phyloP scores from a whole-genome alignment of 1,140 invertebrate species.

The Dreissena polymorpha region DNA sequence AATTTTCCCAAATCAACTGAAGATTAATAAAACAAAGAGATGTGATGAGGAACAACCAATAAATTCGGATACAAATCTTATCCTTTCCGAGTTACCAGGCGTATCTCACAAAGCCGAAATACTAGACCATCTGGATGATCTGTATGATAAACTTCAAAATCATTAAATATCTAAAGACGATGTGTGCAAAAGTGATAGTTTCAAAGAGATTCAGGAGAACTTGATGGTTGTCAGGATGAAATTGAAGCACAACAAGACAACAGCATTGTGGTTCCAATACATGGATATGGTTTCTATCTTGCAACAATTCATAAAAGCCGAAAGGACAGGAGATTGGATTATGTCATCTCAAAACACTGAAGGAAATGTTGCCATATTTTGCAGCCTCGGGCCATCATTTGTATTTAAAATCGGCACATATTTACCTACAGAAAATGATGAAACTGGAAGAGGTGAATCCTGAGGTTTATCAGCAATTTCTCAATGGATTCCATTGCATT shows the following conservation, averaged over 20 bases:
- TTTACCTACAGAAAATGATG: conserved; percentile 48
- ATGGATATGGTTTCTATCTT: conserved; percentile 65
- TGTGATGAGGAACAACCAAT: no score
- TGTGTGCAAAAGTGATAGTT: not conserved
- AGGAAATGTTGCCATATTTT: conserved; percentile 78
- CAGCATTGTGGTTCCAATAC: conserved; percentile 60
- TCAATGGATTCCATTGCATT: conserved; percentile 50
- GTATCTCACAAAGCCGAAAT: no score
- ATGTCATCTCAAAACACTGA: conserved; percentile 57
- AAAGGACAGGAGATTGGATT: conserved; percentile 67
- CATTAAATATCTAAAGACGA: not conserved
- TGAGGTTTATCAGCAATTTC: not conserved
- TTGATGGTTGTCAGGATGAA: not conserved
- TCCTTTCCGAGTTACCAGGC: no score
- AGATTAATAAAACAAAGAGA: no score
- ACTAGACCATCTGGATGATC: not conserved
- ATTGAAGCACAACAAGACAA: not conserved
- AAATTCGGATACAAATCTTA: no score
- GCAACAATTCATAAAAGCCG: conserved; percentile 58
- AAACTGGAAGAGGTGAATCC: conserved; percentile 15
- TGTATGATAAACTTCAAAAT: not conserved
- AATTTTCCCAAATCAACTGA: no score
- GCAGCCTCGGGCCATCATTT: conserved; percentile 79
- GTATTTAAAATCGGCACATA: conserved; percentile 78
- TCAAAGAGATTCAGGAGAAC: not conserved